Conservation (phyloP, 2,113 vertebrate species). For the Zosterops pallidus region DNA sequence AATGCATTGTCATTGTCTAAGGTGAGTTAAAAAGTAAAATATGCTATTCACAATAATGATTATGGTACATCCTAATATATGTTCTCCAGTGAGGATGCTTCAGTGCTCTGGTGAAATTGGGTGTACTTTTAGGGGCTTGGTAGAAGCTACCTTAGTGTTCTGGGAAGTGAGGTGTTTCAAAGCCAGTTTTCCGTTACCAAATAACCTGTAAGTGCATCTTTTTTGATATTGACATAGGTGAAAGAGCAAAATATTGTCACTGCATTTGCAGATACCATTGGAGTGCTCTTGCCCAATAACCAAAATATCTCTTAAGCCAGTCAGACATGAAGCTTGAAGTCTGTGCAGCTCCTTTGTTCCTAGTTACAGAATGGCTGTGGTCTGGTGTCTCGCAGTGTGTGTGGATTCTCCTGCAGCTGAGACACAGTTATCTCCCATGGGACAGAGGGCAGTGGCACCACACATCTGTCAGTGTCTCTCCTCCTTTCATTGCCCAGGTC, state of each 20-base stretch:
- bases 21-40: not conserved
- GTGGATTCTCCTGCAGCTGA: not conserved
- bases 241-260: not conserved
- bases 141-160: not conserved
- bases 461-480: not conserved
- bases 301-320: not conserved
- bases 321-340: not conserved
- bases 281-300: not conserved
- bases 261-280: not conserved
- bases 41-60: not conserved
- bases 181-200: not conserved
- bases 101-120: not conserved
- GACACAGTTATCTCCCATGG: not conserved
- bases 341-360: not conserved
- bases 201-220: not conserved
- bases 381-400: not conserved
- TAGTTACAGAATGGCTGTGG: not conserved
- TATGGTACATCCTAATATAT: not conserved
- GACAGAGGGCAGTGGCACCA: not conserved
- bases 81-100: not conserved
- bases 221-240: not conserved
- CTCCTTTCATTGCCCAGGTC: not conserved
- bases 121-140: not conserved
- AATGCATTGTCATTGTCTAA: not conserved
- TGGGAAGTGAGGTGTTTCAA: not conserved